A percentile compares a stretch with the other conserved stretches of the same genome.
Conservation (phyloP, 2,113 vertebrate species). For the Sardina pilchardus region DNA sequence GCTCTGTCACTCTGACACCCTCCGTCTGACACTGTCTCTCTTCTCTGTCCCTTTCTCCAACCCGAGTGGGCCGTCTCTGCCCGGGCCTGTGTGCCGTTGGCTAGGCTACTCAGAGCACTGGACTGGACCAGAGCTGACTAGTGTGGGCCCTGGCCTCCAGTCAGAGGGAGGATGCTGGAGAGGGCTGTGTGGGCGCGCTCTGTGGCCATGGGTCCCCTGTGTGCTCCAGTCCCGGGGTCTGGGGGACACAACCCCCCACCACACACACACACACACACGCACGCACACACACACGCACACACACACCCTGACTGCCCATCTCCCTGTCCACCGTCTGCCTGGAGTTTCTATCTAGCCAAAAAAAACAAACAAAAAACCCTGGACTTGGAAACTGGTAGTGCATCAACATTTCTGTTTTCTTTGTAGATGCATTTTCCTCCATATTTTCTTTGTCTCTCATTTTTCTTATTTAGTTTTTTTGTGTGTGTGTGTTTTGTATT, state of each 20-base stretch:
- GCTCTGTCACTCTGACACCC: neutral
- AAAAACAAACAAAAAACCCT: neutral
- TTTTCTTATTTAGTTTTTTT: constrained; percentile 2
- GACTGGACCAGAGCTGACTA: neutral
- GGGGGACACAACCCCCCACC: neutral
- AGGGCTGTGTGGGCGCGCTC: neutral
- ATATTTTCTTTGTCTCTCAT: constrained; percentile 36
- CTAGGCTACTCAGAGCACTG: neutral
- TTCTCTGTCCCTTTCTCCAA: neutral
- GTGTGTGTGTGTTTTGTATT: constrained; percentile 26
- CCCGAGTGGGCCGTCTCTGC: neutral
- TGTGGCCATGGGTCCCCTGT: constrained; percentile 5
- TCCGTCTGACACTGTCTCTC: constrained; percentile 12
- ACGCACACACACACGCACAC: neutral
- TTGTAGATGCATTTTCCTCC: constrained; percentile 31
- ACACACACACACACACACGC: neutral
- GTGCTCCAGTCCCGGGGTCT: neutral
- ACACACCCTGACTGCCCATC: constrained; percentile 8
- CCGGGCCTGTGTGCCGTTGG: neutral
- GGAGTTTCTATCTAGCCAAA: constrained; percentile 11
- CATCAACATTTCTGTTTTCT: constrained; percentile 17
- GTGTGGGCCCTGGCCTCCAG: neutral
- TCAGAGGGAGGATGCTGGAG: neutral
- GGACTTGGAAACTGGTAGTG: neutral
- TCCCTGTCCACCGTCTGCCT: constrained; percentile 20